Percentiles rank a stretch among this genome's conserved stretches.
phyloP scores from a whole-genome alignment of 2,797 vertebrate species.

The Buceros bicornis region DNA sequence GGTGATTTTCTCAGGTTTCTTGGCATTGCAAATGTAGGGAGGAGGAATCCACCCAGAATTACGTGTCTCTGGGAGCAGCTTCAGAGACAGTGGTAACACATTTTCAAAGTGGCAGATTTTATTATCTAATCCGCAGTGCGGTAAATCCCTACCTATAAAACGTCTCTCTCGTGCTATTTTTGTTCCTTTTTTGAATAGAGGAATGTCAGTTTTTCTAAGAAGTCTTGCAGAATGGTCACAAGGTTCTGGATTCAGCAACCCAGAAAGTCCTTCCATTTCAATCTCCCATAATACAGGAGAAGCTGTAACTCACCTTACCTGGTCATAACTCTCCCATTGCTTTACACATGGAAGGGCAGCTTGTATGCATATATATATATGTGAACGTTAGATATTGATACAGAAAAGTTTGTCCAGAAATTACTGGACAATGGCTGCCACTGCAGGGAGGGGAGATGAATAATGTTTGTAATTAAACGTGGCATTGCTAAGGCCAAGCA shows the following conservation, averaged over 20 bases:
- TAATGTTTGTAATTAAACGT: not conserved
- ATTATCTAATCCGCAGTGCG: not conserved
- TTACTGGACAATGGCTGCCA: not conserved
- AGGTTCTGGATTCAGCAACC: not conserved
- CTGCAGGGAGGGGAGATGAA: not conserved
- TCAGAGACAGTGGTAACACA: not conserved
- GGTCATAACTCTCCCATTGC: not conserved
- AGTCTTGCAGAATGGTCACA: not conserved
- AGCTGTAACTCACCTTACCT: not conserved
- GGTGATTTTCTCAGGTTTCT: not conserved
- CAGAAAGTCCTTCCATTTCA: not conserved
- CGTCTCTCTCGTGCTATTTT: not conserved
- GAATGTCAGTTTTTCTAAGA: not conserved
- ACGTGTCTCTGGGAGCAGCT: not conserved
- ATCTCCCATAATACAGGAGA: not conserved
- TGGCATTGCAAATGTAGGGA: not conserved
- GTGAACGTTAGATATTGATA: not conserved
- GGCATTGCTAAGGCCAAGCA: not conserved
- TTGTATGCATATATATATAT: fast-evolving
- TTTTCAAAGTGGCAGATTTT: not conserved
- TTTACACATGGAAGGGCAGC: not conserved
- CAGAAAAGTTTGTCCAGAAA: not conserved
- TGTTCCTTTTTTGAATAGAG: not conserved
- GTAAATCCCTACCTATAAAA: not conserved
- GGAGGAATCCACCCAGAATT: not conserved